These are phyloP conservation scores for Drosophila putrida DNA, from an alignment of 2,888 invertebrate species.

Conservation along the genomic window DNA sequence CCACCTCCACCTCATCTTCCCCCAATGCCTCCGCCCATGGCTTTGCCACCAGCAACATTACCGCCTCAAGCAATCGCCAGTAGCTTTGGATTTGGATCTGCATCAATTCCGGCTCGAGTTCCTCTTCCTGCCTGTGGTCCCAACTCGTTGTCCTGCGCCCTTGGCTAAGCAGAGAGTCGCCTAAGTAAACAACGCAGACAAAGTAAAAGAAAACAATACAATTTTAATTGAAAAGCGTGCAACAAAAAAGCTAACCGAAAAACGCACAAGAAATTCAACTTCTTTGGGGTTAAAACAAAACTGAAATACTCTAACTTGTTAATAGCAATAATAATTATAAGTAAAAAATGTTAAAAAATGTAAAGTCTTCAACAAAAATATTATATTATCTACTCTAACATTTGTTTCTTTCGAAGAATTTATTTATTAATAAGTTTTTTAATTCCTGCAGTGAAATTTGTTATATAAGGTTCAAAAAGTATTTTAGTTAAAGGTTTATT, in stretches of 20 bases:
- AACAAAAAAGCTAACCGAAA: constrained; percentile 45
- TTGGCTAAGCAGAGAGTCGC: constrained; percentile 66
- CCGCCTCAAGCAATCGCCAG: constrained; percentile 48
- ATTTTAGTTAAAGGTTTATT: too few relatives aligned
- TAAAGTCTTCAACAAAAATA: too few relatives aligned
- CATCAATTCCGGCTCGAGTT: constrained; percentile 13
- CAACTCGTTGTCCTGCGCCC: constrained; percentile 39
- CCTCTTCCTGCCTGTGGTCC: constrained; percentile 36
- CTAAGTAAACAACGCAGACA: constrained; percentile 84
- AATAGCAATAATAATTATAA: neutral
- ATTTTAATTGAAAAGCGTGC: constrained; percentile 85
- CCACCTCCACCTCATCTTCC: too few relatives aligned
- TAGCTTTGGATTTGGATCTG: constrained; percentile 51
- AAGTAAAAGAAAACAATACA: constrained; percentile 86
- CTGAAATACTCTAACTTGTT: constrained; percentile 21
- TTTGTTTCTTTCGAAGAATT: too few relatives aligned
- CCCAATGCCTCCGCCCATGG: constrained; percentile 9
- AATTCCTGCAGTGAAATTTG: too few relatives aligned
- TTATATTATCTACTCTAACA: too few relatives aligned
- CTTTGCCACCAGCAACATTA: constrained; percentile 19
- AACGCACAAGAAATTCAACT: constrained; percentile 40
- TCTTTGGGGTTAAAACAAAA: neutral
- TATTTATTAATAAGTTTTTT: neutral
- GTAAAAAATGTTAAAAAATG: neutral
- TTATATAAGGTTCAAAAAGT: too few relatives aligned